Base-by-base conservation (phyloP, 2,113 vertebrate genomes). In the Cryptotis parvus region DNA sequence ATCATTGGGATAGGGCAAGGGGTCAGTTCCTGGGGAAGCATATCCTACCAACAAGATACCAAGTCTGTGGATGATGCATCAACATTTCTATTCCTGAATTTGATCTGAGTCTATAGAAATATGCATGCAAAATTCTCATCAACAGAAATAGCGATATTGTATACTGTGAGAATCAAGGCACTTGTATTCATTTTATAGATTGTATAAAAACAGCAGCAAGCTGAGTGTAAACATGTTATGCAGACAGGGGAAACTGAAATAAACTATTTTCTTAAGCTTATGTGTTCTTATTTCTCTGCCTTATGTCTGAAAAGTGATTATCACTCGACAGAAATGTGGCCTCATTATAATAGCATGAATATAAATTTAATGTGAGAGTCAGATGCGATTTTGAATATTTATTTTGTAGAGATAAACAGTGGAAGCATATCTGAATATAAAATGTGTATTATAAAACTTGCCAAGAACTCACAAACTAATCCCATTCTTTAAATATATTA, bases 381-480 rank as follows among this genome's bases (percentile, higher is more conserved):
- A 93, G 97, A 96, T 72, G 33, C 78, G 97, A 96, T 97, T 96
- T 97, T 96, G n/a, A 97, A 96, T 97, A 97, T 97, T 97, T 97
- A 96, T 97, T 97, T 96, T 97, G 83, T 87, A 89, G 90, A 97
- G 92, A 96, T 96, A 97, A 98, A 97, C 92, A 97, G 84, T 92
- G 93, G 94, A 70, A 89, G 92, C 92, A 92, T 92, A 82, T 95
- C 94, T 95, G 91, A 97, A 96, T 95, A 96, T 89, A 96, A 97
- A 97, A 97, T 88, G 93, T n/a, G n/a, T 84, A 87, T 95, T 97
- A 92, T 96, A 97, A 97, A 97, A 96, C 95, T 97, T 96, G 95
- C 94, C 84, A 86, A 97, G 65, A 92, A 92, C 88, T 96, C 94
- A 94, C 91, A 96, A 96, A 97, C 92, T 93, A 96, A 97, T 95